Evolutionary conservation across 2,113 vertebrate species (phyloP), one percentile per base, ranked within the genome.

Genomic region (Chamaea fasciata): DNA sequence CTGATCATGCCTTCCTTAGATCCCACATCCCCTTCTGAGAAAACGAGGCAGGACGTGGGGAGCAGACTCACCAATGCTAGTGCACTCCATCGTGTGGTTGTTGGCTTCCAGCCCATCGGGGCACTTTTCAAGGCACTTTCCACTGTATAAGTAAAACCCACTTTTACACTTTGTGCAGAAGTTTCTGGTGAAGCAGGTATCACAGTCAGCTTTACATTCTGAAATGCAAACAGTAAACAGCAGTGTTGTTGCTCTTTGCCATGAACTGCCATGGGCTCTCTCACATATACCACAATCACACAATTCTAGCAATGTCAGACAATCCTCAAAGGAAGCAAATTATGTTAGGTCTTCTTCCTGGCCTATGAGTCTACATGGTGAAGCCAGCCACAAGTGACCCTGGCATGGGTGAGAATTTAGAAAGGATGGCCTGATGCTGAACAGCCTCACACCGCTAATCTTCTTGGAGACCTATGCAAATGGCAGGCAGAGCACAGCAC

Each of bases 101-200:
- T 98, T 99, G 96, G 98, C 98, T 96, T 98, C 98, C 95, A 99
- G 97, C 84, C 98, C 99, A 50, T 99, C 99, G 6, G 99, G 99
- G 93, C 99, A 99, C 94, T 95, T 99, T 97, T 99, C 99, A 98
- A 98, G 98, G 98, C 99, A 99, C 98, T 99, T 99, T 95, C 99
- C 99, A 95, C 97, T 98, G 97, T 99, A 98, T 97, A 99, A 98
- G 97, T 99, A 99, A 97, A 98, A 99, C 71, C 98, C 99, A 83
- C 97, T 98, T 98, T 99, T 99, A 98, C 99, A 99, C 77, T 99
- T 99, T 68, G 99, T 99, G 98, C 99, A 99, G 98, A 99, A 99
- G 98, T 99, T 99, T 98, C 98, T 99, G 98, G 99, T 99, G 98
- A 99, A 99, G 98, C 99, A 99, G 93, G 99, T 99, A 94, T 99